Percentiles rank a stretch among this genome's conserved stretches.
These are phyloP conservation scores for Standfussiana lucernea DNA, from an alignment of 2,888 invertebrate genomes.

Conservation along the genomic window DNA sequence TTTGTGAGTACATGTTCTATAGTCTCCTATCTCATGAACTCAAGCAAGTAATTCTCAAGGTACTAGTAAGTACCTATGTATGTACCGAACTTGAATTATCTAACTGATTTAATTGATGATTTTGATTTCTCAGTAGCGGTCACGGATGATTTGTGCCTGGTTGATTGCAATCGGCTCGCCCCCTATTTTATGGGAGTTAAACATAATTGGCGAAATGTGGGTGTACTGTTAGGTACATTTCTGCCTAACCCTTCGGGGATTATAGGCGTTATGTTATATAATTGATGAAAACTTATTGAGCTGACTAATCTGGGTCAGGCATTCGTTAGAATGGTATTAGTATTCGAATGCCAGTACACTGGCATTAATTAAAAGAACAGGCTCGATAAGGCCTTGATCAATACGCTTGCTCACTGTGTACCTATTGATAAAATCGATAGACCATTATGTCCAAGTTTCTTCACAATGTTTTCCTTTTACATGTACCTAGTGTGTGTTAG, in stretches of 20 bases:
- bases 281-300: background rate
- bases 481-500: background rate
- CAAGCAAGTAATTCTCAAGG: background rate
- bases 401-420: constrained; percentile 5
- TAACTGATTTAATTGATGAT: background rate
- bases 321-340: background rate
- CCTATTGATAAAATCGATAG: constrained; percentile 8
- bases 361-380: background rate
- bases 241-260: no score
- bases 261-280: no score
- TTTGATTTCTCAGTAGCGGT: no score
- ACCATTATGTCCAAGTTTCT: background rate
- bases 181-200: no score
- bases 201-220: no score
- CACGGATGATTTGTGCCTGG: no score
- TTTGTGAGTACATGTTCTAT: background rate
- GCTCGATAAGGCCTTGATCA: background rate
- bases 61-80: background rate
- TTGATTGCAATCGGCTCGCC: no score
- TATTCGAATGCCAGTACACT: background rate
- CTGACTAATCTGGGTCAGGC: background rate
- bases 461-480: background rate
- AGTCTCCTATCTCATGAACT: background rate
- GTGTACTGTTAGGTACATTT: no score
- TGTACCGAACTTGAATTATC: background rate